A percentile compares a stretch with the other conserved stretches of the same genome.
phyloP scores from a whole-genome alignment of 2,888 invertebrate genomes.

The Epicampocera succincta region DNA sequence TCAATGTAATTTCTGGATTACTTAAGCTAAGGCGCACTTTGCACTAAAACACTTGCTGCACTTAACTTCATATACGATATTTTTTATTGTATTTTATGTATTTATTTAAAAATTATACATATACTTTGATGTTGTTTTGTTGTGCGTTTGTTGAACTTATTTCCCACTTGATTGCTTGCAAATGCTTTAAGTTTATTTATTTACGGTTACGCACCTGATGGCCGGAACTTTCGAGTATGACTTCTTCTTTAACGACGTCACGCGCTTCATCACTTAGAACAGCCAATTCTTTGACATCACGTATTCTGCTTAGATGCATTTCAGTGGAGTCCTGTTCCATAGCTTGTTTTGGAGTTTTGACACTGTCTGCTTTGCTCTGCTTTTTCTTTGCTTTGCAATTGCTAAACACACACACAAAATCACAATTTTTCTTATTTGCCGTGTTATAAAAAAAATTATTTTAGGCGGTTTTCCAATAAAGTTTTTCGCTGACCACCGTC shows the following conservation, averaged over 20 bases:
- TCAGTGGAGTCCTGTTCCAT: constrained; percentile 80
- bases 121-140: constrained; percentile 6
- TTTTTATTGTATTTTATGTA: constrained; percentile 26
- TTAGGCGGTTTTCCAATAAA: constrained; percentile 64
- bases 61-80: neutral
- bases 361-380: constrained; percentile 67
- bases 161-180: constrained; percentile 35
- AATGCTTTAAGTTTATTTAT: constrained; percentile 49
- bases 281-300: constrained; percentile 77
- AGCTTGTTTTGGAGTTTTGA: constrained; percentile 70
- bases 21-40: constrained; percentile 28
- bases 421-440: constrained; percentile 65
- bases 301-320: constrained; percentile 79
- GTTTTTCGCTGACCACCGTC: constrained; percentile 37
- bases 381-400: constrained; percentile 62
- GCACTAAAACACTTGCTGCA: constrained; percentile 13
- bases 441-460: constrained; percentile 60
- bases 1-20: neutral
- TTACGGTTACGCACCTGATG: constrained; percentile 71
- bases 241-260: constrained; percentile 79
- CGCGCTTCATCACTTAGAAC: constrained; percentile 77
- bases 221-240: constrained; percentile 77
- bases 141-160: neutral
- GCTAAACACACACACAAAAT: constrained; percentile 62
- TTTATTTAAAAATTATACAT: constrained; percentile 21